Evolutionary conservation across 1,140 invertebrate genomes (phyloP).

Genomic region (Dendrolimus kikuchii): DNA sequence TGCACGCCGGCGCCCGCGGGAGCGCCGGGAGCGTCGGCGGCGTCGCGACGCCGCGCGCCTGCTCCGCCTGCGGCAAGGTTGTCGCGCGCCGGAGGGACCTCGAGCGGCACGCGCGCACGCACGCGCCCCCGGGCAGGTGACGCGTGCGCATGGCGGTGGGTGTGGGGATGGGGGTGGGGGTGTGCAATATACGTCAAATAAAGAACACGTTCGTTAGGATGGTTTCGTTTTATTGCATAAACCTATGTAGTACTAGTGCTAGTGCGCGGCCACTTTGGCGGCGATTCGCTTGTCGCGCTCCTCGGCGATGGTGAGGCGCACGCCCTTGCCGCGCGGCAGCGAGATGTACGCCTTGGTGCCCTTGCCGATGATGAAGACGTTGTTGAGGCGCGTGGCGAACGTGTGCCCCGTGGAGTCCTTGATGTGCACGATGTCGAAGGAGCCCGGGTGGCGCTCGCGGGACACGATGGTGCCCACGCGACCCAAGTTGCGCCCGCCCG

Average conservation of each 20-base stretch:
- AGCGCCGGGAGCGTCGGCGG: no score
- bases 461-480: constrained; percentile 98
- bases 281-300: constrained; percentile 98
- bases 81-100: constrained; percentile 4
- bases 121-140: no score
- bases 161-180: no score
- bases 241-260: constrained; percentile 23
- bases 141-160: no score
- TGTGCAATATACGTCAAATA: constrained; percentile 9
- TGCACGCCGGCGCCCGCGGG: constrained; percentile 88
- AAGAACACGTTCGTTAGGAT: constrained; percentile 4
- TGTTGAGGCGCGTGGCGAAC: constrained; percentile 97
- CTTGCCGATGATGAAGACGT: constrained; percentile 99
- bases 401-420: constrained; percentile 97
- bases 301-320: constrained; percentile 97
- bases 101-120: constrained; percentile 1
- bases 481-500: constrained; percentile 99
- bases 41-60: constrained; percentile 85
- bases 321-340: constrained; percentile 96
- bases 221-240: constrained; percentile 16
- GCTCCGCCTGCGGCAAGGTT: constrained; percentile 88
- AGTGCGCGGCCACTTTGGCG: constrained; percentile 80
- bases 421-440: constrained; percentile 99
- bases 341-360: constrained; percentile 97
- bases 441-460: constrained; percentile 98